These are phyloP conservation scores for Sebastes matsubarae DNA, from an alignment of 2,797 vertebrate genomes.

Conservation along the genomic window DNA sequence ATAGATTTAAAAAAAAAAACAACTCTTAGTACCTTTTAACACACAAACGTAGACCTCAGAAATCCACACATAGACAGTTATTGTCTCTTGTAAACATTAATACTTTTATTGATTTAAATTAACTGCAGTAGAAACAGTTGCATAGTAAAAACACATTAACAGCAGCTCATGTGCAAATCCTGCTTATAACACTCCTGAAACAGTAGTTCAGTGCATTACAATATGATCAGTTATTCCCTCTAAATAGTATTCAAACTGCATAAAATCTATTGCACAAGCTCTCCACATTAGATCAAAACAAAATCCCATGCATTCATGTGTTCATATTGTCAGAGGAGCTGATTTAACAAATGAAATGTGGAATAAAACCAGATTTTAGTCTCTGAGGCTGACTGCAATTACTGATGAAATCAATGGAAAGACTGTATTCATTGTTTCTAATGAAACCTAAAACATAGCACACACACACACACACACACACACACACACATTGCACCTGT, in stretches of 20 bases:
- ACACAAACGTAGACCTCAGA: neutral
- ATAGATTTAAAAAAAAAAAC: neutral
- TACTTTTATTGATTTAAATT: constrained; percentile 71
- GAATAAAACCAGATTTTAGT: constrained; percentile 35
- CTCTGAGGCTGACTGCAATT: constrained; percentile 14
- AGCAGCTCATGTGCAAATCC: constrained; percentile 57
- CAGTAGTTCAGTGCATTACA: constrained; percentile 33
- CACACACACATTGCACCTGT: constrained; percentile 48
- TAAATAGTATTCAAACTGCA: neutral
- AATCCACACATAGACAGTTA: constrained; percentile 1
- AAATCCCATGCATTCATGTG: neutral
- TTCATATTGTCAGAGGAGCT: constrained; percentile 9
- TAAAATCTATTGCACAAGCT: constrained; percentile 29
- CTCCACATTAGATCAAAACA: constrained; percentile 21
- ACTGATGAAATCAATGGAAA: neutral
- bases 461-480: too few relatives aligned
- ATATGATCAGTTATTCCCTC: neutral
- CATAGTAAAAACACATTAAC: constrained; percentile 55
- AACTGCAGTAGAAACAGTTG: constrained; percentile 51
- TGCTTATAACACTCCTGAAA: constrained; percentile 22
- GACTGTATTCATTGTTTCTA: neutral
- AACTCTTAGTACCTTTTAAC: neutral
- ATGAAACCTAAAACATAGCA: neutral
- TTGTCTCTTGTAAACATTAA: constrained; percentile 72
- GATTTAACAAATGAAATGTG: constrained; percentile 36